Conservation (phyloP, 2,888 invertebrate species). For the Hirtodrosophila trivittata region DNA sequence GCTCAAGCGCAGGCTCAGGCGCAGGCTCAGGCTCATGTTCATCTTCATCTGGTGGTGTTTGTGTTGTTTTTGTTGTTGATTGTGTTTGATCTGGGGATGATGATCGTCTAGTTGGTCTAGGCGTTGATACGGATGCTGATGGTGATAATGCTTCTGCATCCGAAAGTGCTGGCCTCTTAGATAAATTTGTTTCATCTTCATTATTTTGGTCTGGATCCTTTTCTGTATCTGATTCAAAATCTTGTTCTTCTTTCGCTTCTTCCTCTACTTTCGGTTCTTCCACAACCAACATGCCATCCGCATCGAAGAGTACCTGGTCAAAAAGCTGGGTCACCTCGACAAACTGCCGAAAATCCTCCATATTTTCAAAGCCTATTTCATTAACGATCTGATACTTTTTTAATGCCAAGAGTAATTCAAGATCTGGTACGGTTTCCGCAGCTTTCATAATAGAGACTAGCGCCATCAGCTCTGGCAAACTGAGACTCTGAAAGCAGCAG, state of each 20-base stretch:
- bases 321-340: constrained; percentile 50
- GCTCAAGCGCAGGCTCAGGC: too few relatives aligned
- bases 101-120: too few relatives aligned
- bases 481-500: constrained; percentile 43
- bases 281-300: constrained; percentile 47
- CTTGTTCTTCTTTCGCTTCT: background rate
- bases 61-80: too few relatives aligned
- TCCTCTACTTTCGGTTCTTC: background rate
- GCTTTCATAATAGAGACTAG: constrained; percentile 47
- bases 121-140: too few relatives aligned
- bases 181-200: too few relatives aligned
- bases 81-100: too few relatives aligned
- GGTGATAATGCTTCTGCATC: too few relatives aligned
- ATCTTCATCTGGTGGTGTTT: too few relatives aligned
- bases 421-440: constrained; percentile 16
- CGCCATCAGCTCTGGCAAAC: constrained; percentile 41
- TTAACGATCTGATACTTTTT: constrained; percentile 55
- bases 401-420: constrained; percentile 34
- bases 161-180: too few relatives aligned
- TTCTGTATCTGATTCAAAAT: background rate
- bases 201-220: background rate
- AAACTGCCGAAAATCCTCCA: constrained; percentile 50
- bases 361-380: constrained; percentile 44
- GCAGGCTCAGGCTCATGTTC: too few relatives aligned
- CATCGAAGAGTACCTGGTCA: constrained; percentile 34